Base-by-base conservation (phyloP, 37 sponge, comb jelly and placozoan species). In the Cliona cf. orientalis region DNA sequence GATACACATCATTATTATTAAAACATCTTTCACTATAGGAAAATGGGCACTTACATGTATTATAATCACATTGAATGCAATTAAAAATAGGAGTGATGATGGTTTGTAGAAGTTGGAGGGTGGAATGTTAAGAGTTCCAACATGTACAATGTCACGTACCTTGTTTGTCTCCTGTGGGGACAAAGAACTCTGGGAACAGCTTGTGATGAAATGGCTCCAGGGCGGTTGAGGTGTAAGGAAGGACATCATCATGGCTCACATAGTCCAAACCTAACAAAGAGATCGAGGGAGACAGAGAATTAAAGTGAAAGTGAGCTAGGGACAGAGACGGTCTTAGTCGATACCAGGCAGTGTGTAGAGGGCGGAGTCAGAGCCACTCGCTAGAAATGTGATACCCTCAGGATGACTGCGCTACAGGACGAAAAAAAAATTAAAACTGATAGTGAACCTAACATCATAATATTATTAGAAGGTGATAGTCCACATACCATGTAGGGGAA, bases 241-340 rank as follows among this genome's bases (percentile, higher is more conserved):
- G 78, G 39, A 98, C 75, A 55, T 98, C 97, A 42, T 98, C 97
- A 61, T 98, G 99, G 38, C 78, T 86, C 39, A 96, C 90, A 80
- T 98, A 98, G 72, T 98, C 99, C 26, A 98, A 57, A 0, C 99
- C 99, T 87, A 74, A 9, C 34, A 42, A 7, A 69, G 32, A n/a
- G 65, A n/a, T 9, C 9, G 9, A 49, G 55, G 14, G 11, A 49
- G 55, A 49, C n/a, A n/a, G n/a, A n/a, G n/a, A n/a, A n/a, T n/a
- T n/a, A n/a, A n/a, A n/a, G n/a, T n/a, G n/a, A n/a, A n/a, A n/a
- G n/a, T n/a, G n/a, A n/a, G n/a, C 55, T 49, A 49, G 55, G 17
- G 55, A 19, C 14, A 19, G 55, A 17, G 11, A 17, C 17, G 55
- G 55, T 49, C 14, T 61, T 12, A 28, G 22, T 12, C 28, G 78